These are phyloP conservation scores for Cheilosia soror DNA, from an alignment of 2,888 invertebrate species.

Conservation along the genomic window DNA sequence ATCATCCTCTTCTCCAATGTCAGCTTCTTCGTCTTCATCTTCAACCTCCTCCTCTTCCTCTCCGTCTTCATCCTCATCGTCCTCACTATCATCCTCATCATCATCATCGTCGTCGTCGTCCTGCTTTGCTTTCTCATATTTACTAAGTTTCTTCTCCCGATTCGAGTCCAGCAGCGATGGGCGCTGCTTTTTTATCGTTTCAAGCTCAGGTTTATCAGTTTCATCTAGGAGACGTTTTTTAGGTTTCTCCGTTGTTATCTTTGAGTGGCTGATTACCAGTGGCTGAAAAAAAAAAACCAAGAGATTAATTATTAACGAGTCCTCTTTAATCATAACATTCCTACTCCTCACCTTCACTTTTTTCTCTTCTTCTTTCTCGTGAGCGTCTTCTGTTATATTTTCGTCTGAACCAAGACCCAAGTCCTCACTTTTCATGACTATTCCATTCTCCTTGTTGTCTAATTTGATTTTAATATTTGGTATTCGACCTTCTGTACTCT, in stretches of 20 bases:
- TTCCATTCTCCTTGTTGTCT: constrained; percentile 73
- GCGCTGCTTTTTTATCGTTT: constrained; percentile 79
- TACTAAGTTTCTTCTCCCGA: constrained; percentile 80
- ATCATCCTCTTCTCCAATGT: constrained; percentile 77
- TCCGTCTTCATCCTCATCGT: constrained; percentile 77
- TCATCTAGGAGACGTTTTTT: constrained; percentile 79
- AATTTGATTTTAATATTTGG: constrained; percentile 83
- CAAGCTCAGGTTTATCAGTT: constrained; percentile 74
- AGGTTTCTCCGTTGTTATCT: constrained; percentile 75
- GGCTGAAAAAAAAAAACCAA: constrained; percentile 78
- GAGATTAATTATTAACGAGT: neutral
- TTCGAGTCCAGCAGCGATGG: constrained; percentile 81
- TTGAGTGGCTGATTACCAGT: constrained; percentile 80
- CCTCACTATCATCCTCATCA: constrained; percentile 78
- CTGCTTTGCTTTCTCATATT: constrained; percentile 80
- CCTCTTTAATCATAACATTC: neutral
- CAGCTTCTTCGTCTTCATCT: constrained; percentile 79
- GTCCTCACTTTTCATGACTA: constrained; percentile 74
- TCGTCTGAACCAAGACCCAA: constrained; percentile 76
- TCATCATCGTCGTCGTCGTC: constrained; percentile 79
- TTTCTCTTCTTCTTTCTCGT: constrained; percentile 68
- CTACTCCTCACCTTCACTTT: constrained; percentile 79
- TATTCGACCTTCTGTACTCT: constrained; percentile 84
- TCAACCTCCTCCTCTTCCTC: constrained; percentile 77
- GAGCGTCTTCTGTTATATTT: constrained; percentile 61